Evolutionary conservation across 2,797 vertebrate genomes (phyloP).

Genomic region (Prunella strophiata): DNA sequence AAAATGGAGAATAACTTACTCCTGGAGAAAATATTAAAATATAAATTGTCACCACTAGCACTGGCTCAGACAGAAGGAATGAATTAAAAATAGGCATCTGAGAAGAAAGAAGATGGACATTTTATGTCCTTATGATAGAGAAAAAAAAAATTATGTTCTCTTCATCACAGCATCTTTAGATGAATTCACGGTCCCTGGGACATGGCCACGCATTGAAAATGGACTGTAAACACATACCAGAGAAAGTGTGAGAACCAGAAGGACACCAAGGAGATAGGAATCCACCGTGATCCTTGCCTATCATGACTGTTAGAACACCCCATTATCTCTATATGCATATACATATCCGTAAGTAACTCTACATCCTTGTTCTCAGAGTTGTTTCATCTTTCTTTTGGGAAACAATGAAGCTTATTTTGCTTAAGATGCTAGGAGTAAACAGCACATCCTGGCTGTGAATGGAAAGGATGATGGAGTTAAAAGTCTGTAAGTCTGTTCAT

Average conservation of each 20-base stretch:
- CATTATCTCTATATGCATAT: neutral
- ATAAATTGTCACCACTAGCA: neutral
- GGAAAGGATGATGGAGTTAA: neutral
- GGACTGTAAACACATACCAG: neutral
- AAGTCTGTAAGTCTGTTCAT: neutral
- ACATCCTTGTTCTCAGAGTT: neutral
- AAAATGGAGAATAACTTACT: neutral
- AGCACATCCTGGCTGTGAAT: neutral
- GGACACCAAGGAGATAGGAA: neutral
- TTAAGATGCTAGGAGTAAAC: neutral
- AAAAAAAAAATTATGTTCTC: neutral
- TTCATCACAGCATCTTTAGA: neutral
- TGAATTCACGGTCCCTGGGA: neutral
- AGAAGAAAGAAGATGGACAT: neutral
- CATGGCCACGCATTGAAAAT: neutral
- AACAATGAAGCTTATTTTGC: neutral
- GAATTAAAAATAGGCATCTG: neutral
- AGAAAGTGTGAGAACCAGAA: neutral
- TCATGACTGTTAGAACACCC: neutral
- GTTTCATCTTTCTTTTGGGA: neutral
- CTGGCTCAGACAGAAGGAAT: neutral
- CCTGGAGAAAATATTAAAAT: neutral
- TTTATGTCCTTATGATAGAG: neutral
- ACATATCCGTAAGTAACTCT: neutral
- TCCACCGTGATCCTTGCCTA: neutral